Conservation (phyloP, 2,113 vertebrate species). For the Azemiops feae region DNA sequence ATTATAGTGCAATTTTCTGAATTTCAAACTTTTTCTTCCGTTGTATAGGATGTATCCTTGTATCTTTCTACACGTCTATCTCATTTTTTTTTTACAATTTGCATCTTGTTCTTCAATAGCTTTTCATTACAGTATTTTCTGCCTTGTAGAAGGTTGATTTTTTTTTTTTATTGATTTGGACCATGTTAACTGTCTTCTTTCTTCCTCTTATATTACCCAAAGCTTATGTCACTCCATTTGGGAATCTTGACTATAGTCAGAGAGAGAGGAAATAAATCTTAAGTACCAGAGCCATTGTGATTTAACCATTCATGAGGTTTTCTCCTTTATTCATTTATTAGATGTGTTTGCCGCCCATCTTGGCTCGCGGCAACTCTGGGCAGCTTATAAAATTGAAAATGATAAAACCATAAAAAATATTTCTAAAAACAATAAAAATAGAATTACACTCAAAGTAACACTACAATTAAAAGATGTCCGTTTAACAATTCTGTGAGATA, state of each 20-base stretch:
- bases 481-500: no score
- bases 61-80: neutral
- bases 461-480: no score
- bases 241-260: no score
- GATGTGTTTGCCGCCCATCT: no score
- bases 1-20: neutral
- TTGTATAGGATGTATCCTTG: neutral
- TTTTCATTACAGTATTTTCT: neutral
- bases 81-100: neutral
- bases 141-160: neutral
- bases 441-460: no score
- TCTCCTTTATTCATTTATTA: neutral
- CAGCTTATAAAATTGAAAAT: no score
- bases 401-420: no score
- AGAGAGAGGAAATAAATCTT: neutral
- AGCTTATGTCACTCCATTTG: neutral
- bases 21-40: neutral
- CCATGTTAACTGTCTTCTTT: neutral
- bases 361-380: no score
- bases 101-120: neutral
- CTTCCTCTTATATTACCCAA: neutral
- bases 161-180: neutral
- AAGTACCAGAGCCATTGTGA: neutral
- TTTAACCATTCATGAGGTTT: neutral
- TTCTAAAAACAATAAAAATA: no score